A percentile compares a stretch with the other conserved stretches of the same genome.
Conservation (phyloP, 2,113 vertebrate genomes). For the Oxygymnocypris stewartii region DNA sequence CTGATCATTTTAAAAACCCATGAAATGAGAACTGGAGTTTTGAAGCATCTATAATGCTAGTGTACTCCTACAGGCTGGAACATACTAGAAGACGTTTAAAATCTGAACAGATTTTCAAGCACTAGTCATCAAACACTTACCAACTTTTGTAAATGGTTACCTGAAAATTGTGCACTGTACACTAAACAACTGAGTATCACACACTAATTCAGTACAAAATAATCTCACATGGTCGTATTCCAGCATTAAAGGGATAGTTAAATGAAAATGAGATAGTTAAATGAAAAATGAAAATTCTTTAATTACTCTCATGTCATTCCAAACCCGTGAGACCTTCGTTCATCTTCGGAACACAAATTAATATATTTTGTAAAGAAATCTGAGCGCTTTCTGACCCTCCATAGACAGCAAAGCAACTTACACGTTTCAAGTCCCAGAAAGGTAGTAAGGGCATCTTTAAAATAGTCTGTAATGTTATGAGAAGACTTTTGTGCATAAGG, state of each 20-base stretch:
- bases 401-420: background rate
- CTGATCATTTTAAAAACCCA: slow-evolving; percentile 62
- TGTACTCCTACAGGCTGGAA: background rate
- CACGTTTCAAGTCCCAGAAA: too few species aligned
- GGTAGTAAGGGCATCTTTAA: too few species aligned
- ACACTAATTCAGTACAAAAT: background rate
- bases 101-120: background rate
- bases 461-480: too few species aligned
- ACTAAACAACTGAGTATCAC: background rate
- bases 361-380: too few species aligned
- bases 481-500: too few species aligned
- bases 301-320: too few species aligned
- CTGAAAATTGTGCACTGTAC: background rate
- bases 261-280: too few species aligned
- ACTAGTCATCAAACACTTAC: background rate
- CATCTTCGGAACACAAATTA: too few species aligned
- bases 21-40: slow-evolving; percentile 45
- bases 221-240: background rate
- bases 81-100: background rate
- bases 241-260: too few species aligned
- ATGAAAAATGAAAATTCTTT: too few species aligned
- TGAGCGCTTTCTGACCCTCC: too few species aligned
- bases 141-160: background rate
- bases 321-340: too few species aligned
- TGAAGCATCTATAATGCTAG: slow-evolving; percentile 42